Base-by-base conservation (phyloP, 2,113 vertebrate genomes). In the Jaculus jaculus region DNA sequence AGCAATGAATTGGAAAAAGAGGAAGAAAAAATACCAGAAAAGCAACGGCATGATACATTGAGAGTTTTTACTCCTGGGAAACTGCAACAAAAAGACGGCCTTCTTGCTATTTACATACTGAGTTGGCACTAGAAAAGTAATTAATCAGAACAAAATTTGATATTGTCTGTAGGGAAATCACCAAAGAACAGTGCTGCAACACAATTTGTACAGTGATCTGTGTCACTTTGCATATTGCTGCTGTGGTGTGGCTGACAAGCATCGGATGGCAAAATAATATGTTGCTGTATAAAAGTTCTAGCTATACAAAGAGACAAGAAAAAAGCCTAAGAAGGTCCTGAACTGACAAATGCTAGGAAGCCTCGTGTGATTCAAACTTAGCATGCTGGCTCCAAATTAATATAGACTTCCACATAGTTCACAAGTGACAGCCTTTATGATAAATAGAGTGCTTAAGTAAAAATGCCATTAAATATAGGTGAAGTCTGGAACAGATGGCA, bases 371-470 rank as follows among this genome's bases (percentile, higher is more conserved):
- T 24, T 94, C 90, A 93, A 85, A 95, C 42, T 72, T 80, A 94
- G 71, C 66, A 28, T 0, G 3, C 71, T 58, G 79, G 65, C 47
- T 96, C 61, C 88, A 95, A 68, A 96, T 96, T 95, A 96, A 87
- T 94, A 88, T 18, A 96, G 93, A 94, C 82, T 95, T 95, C 85
- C 82, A 92, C 78, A 77, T 16, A 78, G 93, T 89, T 93, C 90
- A 94, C 90, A 83, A 94, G 60, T 93, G 95, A 96, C 95, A 94
- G 83, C 84, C 65, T 96, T 90, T 88, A 96, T 94, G 93, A 96
- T 93, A 93, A 94, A 96, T 85, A 90, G 90, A 92, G 90, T 51
- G 78, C 85, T 92, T 95, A 93, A 60, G 75, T 95, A 95, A 96
- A 95, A 92, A 94, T 93, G 82, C 79, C 90, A 81, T 96, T 92